Percentiles rank a stretch among this genome's conserved stretches.
Conservation (phyloP, 2,113 vertebrate species). For the Uropsilus gracilis region DNA sequence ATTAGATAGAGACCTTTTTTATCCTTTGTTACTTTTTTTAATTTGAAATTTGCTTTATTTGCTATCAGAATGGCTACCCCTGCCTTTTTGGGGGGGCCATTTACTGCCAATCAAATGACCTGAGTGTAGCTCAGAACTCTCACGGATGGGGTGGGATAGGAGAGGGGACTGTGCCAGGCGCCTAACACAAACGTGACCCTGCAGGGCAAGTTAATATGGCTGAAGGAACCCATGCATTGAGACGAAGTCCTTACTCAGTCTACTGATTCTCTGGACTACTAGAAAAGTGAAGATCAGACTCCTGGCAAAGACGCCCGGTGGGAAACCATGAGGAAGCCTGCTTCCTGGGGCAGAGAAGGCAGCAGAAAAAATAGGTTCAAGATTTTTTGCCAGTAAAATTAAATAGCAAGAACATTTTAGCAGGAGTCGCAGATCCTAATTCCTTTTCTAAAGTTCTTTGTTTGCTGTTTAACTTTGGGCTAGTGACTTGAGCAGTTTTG, state of each 20-base stretch:
- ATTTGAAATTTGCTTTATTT: too few relatives aligned
- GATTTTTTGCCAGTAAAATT: background rate
- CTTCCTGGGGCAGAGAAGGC: background rate
- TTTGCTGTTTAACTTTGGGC: background rate
- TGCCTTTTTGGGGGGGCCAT: too few relatives aligned
- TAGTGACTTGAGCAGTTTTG: background rate
- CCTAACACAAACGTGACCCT: background rate
- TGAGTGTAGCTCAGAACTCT: background rate
- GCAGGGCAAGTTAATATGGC: background rate
- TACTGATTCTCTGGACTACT: background rate
- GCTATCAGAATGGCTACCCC: too few relatives aligned
- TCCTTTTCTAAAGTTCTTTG: background rate
- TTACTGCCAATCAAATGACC: background rate
- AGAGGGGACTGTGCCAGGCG: background rate
- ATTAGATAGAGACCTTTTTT: too few relatives aligned
- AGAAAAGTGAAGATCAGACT: background rate
- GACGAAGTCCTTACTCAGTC: background rate
- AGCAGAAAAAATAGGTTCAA: background rate
- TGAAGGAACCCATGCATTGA: background rate
- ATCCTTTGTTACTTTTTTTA: too few relatives aligned
- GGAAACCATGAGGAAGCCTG: background rate
- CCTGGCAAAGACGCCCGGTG: background rate
- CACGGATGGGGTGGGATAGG: background rate
- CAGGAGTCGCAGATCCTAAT: background rate
- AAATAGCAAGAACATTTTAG: background rate